Evolutionary conservation across 1,140 invertebrate species (phyloP).

Genomic region (Papilio polyxenes): DNA sequence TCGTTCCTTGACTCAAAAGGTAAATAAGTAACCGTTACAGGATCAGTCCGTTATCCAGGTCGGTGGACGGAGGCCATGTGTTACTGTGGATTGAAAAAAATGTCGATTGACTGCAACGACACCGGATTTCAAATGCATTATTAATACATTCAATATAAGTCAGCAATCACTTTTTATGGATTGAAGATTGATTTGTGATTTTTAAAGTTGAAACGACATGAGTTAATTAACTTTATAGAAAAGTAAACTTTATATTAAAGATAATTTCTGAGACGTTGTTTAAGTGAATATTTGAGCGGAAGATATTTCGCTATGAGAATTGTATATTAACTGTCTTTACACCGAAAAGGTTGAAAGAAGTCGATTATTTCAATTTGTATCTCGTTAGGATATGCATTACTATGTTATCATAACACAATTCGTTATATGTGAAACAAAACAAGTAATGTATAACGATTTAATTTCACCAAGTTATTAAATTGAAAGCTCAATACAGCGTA

Average conservation of each 20-base stretch:
- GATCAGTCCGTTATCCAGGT: slow-evolving; percentile 29
- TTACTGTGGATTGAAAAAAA: slow-evolving; percentile 28
- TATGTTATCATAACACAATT: neutral
- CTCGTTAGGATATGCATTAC: neutral
- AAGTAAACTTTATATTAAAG: too few species aligned
- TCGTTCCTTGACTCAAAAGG: slow-evolving; percentile 22
- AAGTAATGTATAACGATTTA: neutral
- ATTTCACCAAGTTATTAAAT: neutral
- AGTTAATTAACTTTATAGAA: neutral
- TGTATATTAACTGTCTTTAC: too few species aligned
- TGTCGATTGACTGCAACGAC: neutral
- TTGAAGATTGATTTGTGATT: neutral
- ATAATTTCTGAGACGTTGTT: too few species aligned
- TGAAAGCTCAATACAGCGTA: neutral
- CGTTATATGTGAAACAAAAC: neutral
- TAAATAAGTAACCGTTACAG: slow-evolving; percentile 31
- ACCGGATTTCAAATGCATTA: slow-evolving; percentile 30
- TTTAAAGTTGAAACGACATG: neutral
- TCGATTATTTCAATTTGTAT: neutral
- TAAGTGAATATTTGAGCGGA: too few species aligned
- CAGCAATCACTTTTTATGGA: slow-evolving; percentile 3
- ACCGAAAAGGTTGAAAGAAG: neutral
- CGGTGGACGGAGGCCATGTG: slow-evolving; percentile 11
- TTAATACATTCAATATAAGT: slow-evolving; percentile 22
- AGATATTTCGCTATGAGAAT: too few species aligned